phyloP scores from a whole-genome alignment of 1,140 invertebrate species.

The Drosophila novamexicana region DNA sequence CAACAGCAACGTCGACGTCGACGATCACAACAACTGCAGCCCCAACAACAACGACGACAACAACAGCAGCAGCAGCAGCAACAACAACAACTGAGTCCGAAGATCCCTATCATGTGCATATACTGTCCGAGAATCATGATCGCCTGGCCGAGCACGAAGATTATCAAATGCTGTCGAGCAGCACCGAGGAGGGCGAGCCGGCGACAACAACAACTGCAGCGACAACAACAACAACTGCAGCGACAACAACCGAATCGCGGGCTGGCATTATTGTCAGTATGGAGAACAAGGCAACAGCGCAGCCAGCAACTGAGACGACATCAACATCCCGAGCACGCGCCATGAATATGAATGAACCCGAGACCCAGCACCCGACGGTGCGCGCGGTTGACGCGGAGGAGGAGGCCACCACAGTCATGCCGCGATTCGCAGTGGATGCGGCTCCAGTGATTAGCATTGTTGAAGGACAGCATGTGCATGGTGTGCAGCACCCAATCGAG shows the following conservation, averaged over 20 bases:
- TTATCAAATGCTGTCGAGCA: constrained; percentile 82
- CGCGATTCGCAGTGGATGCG: constrained; percentile 33
- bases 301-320: constrained; percentile 56
- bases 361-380: constrained; percentile 17
- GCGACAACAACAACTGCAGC: constrained; percentile 38
- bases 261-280: constrained; percentile 69
- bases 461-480: constrained; percentile 71
- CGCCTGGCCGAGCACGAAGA: constrained; percentile 83
- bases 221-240: constrained; percentile 18
- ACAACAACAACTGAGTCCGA: constrained; percentile 56
- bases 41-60: constrained; percentile 12
- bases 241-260: constrained; percentile 48
- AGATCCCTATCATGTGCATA: constrained; percentile 83
- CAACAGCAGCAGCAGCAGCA: constrained; percentile 12
- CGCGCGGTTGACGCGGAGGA: constrained; percentile 18
- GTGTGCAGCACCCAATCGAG: constrained; percentile 27
- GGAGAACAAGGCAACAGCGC: constrained; percentile 71
- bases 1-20: constrained; percentile 14
- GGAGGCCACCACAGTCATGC: constrained; percentile 53
- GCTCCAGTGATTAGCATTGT: constrained; percentile 73
- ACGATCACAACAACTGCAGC: too few species aligned
- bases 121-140: constrained; percentile 83
- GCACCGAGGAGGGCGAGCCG: constrained; percentile 61
- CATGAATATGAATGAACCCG: constrained; percentile 80
- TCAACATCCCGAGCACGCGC: constrained; percentile 75